Conservation (phyloP, 2,797 vertebrate species). For the Smutsia temminckii region DNA sequence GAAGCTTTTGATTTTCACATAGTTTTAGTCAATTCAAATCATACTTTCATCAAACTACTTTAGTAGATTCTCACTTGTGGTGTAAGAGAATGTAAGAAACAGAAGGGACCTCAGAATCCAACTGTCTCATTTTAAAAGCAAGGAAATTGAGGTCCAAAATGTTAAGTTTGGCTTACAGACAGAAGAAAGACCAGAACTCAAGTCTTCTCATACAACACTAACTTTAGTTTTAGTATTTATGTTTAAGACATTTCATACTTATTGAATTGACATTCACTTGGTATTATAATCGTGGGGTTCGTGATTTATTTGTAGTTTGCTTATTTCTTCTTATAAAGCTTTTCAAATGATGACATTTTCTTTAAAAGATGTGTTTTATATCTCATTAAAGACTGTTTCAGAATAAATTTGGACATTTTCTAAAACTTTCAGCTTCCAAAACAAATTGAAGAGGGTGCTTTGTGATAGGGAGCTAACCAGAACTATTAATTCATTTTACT, state of each 20-base stretch:
- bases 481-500: not conserved
- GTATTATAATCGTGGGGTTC: not conserved
- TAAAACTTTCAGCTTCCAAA: not conserved
- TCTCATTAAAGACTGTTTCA: not conserved
- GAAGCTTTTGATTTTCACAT: not conserved
- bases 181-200: not conserved
- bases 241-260: not conserved
- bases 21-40: not conserved
- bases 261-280: not conserved
- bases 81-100: not conserved
- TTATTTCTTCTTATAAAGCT: not conserved
- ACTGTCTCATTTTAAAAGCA: not conserved
- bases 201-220: not conserved
- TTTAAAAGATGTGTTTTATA: not conserved
- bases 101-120: not conserved
- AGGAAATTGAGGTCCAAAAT: not conserved
- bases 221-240: not conserved
- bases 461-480: not conserved
- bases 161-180: not conserved
- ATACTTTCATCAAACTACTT: not conserved
- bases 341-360: not conserved
- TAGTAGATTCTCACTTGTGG: not conserved
- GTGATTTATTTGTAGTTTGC: not conserved
- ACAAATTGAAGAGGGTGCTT: not conserved
- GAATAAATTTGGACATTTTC: not conserved